Evolutionary conservation across 2,888 invertebrate species (phyloP), one percentile per base, ranked within the genome.

Genomic region (Meiosimyza platycephala): DNA sequence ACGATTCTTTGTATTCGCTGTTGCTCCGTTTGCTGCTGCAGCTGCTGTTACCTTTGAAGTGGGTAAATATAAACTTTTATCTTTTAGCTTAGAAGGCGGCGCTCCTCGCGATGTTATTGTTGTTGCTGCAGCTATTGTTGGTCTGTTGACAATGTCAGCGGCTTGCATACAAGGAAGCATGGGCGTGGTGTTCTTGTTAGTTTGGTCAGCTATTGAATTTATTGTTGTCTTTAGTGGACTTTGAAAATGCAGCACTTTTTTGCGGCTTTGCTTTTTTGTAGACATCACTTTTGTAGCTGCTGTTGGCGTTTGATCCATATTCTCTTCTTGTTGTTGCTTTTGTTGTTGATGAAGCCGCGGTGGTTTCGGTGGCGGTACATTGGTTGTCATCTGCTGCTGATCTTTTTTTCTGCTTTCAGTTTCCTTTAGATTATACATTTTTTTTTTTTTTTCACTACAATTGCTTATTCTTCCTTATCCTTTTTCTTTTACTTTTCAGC

Each of bases 1-100:
- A 80, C 87, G 87, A 77, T 75, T 82, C 81, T 81, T 82, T 75
- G 78, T 76, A 50, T 62, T 63, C 28, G 71, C 28, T 64, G 73
- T 60, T 52, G n/a, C 59, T 33, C 13, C 16, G 40, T 15, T 62
- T 68, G n/a, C n/a, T n/a, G n/a, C 51, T 70, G 71, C 47, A 65
- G 72, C 55, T 70, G 55, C 18, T 57, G 18, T 28, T 52, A 74
- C 18, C 74, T 59, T 71, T 69, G 72, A 13, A 15, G 40, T 40
- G 1, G 40, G 40, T 40, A 51, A 11, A 64, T 33, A 18, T 18
- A 13, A 28, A 33, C 65, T 51, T 18, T 47, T 47, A 13, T n/a
- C 22, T 48, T n/a, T 40, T 68, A 16, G 33, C 54, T 59, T 59
- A 59, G 6, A 54, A 62, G 55, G 7, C 63, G 28, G 15, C 62